Base-by-base conservation (phyloP, 2,888 invertebrate genomes). In the Xylophagus ater region DNA sequence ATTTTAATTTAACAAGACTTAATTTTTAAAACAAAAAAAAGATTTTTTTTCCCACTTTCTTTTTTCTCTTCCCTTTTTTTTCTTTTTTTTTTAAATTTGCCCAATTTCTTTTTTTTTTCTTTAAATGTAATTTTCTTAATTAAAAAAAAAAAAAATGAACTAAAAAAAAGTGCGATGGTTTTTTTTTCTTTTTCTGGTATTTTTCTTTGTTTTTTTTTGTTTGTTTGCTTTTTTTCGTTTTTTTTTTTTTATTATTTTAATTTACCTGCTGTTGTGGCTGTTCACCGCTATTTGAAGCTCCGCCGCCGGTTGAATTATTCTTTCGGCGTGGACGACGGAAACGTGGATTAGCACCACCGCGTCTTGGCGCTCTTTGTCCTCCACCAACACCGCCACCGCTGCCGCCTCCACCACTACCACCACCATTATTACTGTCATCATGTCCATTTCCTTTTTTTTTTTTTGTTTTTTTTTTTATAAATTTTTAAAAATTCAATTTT, bases 181-280 rank as follows among this genome's bases (percentile, higher is more conserved):
- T n/a, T n/a, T n/a, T n/a, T n/a, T n/a, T n/a, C n/a, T n/a, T n/a
- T n/a, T n/a, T n/a, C n/a, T n/a, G n/a, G n/a, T n/a, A n/a, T n/a
- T 28, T 28, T 13, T 12, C 10, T 28, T 28, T n/a, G 12, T 32
- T 32, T 4, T 32, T 8, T 10, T 4, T 32, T 15, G 4, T 15
- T 10, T 9, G 7, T 17, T 31, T 15, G 5, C 13, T 31, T 31
- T 31, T 17, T 17, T 17, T 10, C 17, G 17, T 12, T 31, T 15
- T 14, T 31, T 14, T 34, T 23, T 13, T 10, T 10, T 10, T 17
- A n/a, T 4, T 28, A 28, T 42, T 52, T 57, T 58, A 62, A 56
- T 60, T 62, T 60, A 61, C 61, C 62, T 62, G 62, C 52, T 59
- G 58, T 45, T 44, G 56, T 57, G 56, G 60, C 52, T 59, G 59